phyloP scores from a whole-genome alignment of 2,888 invertebrate species.

The Tetranychus piercei region DNA sequence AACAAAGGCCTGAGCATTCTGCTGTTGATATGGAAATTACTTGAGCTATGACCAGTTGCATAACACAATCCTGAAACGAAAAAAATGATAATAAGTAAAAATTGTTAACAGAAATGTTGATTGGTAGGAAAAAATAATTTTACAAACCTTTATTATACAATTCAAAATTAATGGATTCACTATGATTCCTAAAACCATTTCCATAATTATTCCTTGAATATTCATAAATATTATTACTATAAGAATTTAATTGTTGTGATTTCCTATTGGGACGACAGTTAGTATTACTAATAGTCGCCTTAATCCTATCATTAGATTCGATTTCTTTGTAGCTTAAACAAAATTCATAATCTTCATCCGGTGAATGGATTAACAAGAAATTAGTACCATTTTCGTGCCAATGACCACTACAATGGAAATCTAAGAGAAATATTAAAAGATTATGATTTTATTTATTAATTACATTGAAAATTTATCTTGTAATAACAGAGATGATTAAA shows the following conservation, averaged over 20 bases:
- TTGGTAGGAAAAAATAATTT: background rate
- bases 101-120: background rate
- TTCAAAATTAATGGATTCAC: background rate
- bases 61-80: constrained; percentile 3
- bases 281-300: constrained; percentile 17
- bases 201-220: background rate
- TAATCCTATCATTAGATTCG: constrained; percentile 9
- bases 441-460: background rate
- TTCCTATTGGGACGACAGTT: constrained; percentile 4
- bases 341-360: constrained; percentile 17
- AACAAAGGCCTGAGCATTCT: background rate
- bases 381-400: constrained; percentile 29
- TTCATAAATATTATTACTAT: constrained; percentile 4
- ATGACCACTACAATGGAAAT: constrained; percentile 28
- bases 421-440: constrained; percentile 19
- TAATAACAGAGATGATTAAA: background rate
- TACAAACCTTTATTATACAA: background rate
- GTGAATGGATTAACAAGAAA: constrained; percentile 27
- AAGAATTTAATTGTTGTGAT: background rate
- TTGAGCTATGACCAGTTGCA: constrained; percentile 4
- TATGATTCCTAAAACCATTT: background rate
- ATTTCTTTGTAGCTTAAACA: constrained; percentile 17
- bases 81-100: background rate
- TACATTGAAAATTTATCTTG: background rate
- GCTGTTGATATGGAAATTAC: constrained; percentile 6